Conservation (phyloP, 2,797 vertebrate species). For the Syndactyla subalaris region DNA sequence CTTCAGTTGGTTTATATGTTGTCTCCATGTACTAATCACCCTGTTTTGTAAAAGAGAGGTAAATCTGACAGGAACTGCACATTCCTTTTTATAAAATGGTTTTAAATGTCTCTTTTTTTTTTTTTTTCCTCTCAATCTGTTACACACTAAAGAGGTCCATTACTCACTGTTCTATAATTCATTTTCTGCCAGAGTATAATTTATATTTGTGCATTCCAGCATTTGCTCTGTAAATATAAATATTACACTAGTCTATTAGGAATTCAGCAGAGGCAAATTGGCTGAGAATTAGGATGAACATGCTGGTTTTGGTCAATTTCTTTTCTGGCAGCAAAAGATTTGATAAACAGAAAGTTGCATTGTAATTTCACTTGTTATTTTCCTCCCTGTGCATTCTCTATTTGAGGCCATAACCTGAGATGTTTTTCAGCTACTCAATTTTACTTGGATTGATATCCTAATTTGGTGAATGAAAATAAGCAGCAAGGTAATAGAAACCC, state of each 20-base stretch:
- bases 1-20: background rate
- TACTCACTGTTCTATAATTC: background rate
- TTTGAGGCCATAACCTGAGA: background rate
- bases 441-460: background rate
- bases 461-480: background rate
- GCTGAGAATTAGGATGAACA: background rate
- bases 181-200: background rate
- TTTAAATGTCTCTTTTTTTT: background rate
- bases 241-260: background rate
- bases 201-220: background rate
- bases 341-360: background rate
- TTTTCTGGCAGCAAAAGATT: background rate
- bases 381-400: background rate
- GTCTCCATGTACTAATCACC: background rate
- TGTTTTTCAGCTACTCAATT: background rate
- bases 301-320: background rate
- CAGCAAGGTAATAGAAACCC: background rate
- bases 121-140: background rate
- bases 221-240: background rate
- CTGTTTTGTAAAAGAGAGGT: background rate
- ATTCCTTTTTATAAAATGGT: background rate
- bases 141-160: background rate
- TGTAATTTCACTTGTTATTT: background rate
- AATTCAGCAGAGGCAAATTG: background rate
- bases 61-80: background rate